phyloP scores from a whole-genome alignment of 2,797 vertebrate genomes.

The Peromyscus nudipes region DNA sequence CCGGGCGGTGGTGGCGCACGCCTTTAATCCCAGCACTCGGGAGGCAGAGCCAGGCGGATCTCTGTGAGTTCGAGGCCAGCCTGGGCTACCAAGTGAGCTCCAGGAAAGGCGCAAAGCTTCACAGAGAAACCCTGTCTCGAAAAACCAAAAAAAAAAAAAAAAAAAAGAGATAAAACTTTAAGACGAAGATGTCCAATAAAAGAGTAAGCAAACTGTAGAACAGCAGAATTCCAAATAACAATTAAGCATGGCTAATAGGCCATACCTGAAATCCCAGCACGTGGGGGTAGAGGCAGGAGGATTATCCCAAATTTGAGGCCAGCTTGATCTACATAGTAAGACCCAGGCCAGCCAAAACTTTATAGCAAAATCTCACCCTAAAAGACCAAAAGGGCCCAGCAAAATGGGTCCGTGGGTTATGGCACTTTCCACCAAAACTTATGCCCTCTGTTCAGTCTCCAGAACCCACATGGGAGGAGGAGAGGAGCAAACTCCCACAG shows the following conservation, averaged over 20 bases:
- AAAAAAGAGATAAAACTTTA: no score
- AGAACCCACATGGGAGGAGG: neutral
- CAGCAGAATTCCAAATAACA: neutral
- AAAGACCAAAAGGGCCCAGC: neutral
- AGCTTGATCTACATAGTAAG: neutral
- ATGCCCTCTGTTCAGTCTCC: neutral
- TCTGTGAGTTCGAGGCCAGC: no score
- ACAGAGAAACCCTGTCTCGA: no score
- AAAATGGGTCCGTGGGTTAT: neutral
- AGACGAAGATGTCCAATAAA: conserved; percentile 50
- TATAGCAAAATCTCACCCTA: neutral
- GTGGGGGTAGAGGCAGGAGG: neutral
- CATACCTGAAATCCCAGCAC: neutral
- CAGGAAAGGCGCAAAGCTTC: no score
- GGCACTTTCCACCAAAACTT: neutral
- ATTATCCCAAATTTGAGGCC: neutral
- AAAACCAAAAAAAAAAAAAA: no score
- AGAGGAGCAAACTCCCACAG: neutral
- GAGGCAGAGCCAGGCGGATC: no score
- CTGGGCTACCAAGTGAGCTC: no score
- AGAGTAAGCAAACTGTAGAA: neutral
- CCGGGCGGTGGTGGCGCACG: no score
- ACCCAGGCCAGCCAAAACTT: neutral
- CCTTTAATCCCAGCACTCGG: no score
- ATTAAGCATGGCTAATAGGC: conserved; percentile 18